Evolutionary conservation across 2,113 vertebrate genomes (phyloP), one percentile per base, ranked within the genome.

Genomic region (Corynorhinus townsendii): DNA sequence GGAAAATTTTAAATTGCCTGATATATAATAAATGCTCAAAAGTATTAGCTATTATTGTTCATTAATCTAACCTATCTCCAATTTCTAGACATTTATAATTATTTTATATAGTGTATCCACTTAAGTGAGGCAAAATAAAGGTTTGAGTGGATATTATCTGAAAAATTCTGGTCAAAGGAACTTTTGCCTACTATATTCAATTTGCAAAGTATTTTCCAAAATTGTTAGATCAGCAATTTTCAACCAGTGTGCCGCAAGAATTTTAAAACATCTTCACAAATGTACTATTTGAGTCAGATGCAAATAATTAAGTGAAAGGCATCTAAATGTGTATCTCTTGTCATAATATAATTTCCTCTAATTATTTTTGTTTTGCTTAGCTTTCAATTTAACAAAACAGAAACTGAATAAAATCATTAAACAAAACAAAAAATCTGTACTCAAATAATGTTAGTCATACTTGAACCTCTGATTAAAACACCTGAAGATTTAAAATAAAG

Each of bases 301-400:
- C 45, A 79, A 89, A 96, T n/a, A 66, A 92, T 84, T 22, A 91
- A 68, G 4, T 93, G 94, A 82, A 93, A 54, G 47, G 91, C 66
- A 95, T 28, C 40, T 88, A 94, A 64, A 52, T 54, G 71, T 26
- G 2, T 91, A n/a, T 40, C 22, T 66, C 64, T 35, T 96, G 20
- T 66, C 56, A 95, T 43, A 38, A 40, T 86, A 94, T 43, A 38
- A 40, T 86, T 97, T 96, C 66, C 54, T 83, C 24, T 82, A 86
- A 56, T 43, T 86, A 79, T 52, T 52, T 8, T 82, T 91, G 7
- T 71, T 86, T 93, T 66, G 52, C 49, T 86, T 90, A 83, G 59
- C 30, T 86, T 93, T 72, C 54, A 66, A 40, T 62, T 68, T 56
- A 47, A 72, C 24, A 80, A 59, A 49, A 84, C 17, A 77, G 28